phyloP scores from a whole-genome alignment of 1,140 invertebrate genomes.

The Drosophila rufa region DNA sequence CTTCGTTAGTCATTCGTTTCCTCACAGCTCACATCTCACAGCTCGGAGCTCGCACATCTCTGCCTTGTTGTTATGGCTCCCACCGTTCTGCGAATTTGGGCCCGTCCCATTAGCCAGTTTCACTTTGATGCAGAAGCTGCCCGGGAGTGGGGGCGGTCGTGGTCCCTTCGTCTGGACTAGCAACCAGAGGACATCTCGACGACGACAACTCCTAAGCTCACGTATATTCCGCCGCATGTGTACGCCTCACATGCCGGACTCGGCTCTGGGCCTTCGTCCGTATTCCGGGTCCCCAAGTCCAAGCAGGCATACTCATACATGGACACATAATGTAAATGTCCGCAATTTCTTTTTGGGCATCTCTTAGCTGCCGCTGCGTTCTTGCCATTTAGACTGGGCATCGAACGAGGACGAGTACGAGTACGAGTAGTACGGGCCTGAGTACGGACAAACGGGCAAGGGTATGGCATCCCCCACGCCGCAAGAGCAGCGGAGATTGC shows the following conservation, averaged over 20 bases:
- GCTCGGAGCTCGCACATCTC: constrained; percentile 19
- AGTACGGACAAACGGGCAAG: constrained; percentile 58
- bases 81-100: constrained; percentile 61
- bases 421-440: constrained; percentile 39
- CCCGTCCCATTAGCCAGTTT: constrained; percentile 69
- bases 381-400: constrained; percentile 76
- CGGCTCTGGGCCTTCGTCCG: constrained; percentile 1
- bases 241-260: constrained; percentile 51
- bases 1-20: constrained; percentile 83
- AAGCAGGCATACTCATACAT: constrained; percentile 65
- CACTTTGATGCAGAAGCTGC: constrained; percentile 76
- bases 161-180: constrained; percentile 66
- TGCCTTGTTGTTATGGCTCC: constrained; percentile 78
- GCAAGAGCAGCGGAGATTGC: constrained; percentile 75
- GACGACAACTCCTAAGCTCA: constrained; percentile 70
- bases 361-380: constrained; percentile 77
- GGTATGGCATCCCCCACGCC: constrained; percentile 9
- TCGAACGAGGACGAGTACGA: constrained; percentile 46
- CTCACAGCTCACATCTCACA: constrained; percentile 58
- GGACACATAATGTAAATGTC: constrained; percentile 84
- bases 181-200: constrained; percentile 78
- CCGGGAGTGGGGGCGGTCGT: constrained; percentile 20
- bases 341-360: constrained; percentile 85
- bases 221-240: constrained; percentile 67
- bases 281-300: constrained; percentile 13